Evolutionary conservation across 2,888 invertebrate species (phyloP), one percentile per base, ranked within the genome.

Genomic region (Adineta ricciae): DNA sequence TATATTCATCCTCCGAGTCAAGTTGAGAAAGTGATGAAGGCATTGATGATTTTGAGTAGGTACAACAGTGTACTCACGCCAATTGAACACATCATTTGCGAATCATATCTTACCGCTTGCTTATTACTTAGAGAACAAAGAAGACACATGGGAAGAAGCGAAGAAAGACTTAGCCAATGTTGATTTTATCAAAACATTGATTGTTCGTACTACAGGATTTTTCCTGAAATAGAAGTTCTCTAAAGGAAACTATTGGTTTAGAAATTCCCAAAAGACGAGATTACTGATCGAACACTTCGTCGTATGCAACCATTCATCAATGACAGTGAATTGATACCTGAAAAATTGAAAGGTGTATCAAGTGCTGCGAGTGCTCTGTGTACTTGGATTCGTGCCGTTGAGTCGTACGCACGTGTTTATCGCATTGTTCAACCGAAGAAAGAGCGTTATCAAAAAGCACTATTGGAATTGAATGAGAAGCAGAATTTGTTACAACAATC

Each of bases 221-320:
- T 24, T 19, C 5, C 14, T 49, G 41, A 83, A 32, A 36, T 5
- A 49, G 49, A 83, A 11, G 90, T 90, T 88, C 89, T 91, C 87
- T 90, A 91, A 46, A 46, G 46, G 11, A 46, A 46, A 46, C 11
- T 46, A 46, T 11, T 11, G 5, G 11, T 46, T 32, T 93, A 94
- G 86, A 94, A 94, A 86, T 96, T 95, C 89, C 95, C 96, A 91
- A 95, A 94, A 88, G 95, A 96, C 90, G 94, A 95, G 89, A 94
- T 96, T 87, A 92, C 93, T 0, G 95, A 95, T 88, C 94, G 94
- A 89, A 94, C 94, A 0, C 90, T 96, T 83, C 94, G 94, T 90
- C 94, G 94, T 90, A 94, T 96, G 86, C 93, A 92, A 38, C 92
- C 92, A 1, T 96, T 95, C 89, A 94, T 94, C 0, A 92, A 92